Conservation (phyloP, 2,113 vertebrate species). For the Sialia sialis region DNA sequence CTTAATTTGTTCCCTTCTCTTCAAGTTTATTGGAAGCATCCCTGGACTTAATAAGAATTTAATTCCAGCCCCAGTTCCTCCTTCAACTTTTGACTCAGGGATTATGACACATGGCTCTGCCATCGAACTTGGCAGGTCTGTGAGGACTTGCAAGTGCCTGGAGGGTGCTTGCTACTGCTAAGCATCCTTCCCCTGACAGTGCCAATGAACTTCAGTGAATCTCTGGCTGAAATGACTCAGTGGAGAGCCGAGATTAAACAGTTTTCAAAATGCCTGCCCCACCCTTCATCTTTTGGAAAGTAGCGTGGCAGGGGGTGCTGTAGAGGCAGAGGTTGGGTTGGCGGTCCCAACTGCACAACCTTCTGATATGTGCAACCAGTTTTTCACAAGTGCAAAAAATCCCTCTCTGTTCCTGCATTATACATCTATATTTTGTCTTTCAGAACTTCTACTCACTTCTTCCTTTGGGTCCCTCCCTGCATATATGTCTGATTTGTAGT, state of each 20-base stretch:
- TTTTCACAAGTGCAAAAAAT: background rate
- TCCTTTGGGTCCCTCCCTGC: background rate
- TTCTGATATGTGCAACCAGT: background rate
- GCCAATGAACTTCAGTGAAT: background rate
- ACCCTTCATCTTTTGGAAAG: background rate
- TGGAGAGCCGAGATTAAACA: rapidly evolving
- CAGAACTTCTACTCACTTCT: background rate
- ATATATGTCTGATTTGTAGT: conserved; percentile 3
- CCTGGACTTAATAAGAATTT: background rate
- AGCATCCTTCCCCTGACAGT: background rate
- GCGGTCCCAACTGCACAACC: background rate
- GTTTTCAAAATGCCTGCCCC: background rate
- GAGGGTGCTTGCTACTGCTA: background rate
- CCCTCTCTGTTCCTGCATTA: background rate
- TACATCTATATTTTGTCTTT: background rate
- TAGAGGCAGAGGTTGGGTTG: background rate
- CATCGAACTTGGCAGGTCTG: rapidly evolving
- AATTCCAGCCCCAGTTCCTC: background rate
- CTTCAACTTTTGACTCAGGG: background rate
- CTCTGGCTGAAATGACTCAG: background rate
- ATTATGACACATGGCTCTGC: background rate
- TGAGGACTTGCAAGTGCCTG: background rate
- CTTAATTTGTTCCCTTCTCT: background rate
- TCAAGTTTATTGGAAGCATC: background rate
- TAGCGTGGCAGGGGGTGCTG: rapidly evolving